Evolutionary conservation across 2,888 invertebrate genomes (phyloP).

Genomic region (Pristionchus maxplancki): DNA sequence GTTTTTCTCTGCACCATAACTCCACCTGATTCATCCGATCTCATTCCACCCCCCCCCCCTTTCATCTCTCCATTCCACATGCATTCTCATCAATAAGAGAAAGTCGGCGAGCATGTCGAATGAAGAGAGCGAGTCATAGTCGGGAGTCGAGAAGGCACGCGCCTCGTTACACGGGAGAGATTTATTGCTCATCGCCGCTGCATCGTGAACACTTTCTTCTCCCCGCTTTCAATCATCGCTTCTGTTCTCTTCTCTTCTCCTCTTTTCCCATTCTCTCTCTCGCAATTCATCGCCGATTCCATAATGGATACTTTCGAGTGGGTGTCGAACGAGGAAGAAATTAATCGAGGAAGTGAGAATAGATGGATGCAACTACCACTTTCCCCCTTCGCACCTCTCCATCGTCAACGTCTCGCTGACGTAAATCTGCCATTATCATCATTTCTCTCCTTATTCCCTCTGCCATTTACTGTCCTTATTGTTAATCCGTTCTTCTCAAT

Average conservation of each 20-base stretch:
- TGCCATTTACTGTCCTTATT: background rate
- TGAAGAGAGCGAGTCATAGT: background rate
- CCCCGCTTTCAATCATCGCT: background rate
- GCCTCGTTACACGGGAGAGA: background rate
- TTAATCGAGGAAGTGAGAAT: slow-evolving; percentile 45
- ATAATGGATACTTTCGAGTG: slow-evolving; percentile 39
- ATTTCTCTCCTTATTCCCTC: background rate
- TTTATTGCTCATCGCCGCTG: background rate
- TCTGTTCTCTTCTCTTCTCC: background rate
- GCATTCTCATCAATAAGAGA: background rate
- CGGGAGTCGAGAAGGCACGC: background rate
- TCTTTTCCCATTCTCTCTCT: background rate
- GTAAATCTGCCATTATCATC: background rate
- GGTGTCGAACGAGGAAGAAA: slow-evolving; percentile 37
- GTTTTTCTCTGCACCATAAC: background rate
- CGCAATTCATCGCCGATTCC: slow-evolving; percentile 17
- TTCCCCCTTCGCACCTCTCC: background rate
- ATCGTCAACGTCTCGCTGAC: background rate
- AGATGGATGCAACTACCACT: background rate
- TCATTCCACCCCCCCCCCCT: background rate
- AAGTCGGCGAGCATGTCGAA: background rate
- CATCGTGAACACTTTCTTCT: slow-evolving; percentile 28
- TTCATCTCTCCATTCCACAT: background rate
- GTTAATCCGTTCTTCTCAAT: background rate
- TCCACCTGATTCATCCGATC: background rate